Percentiles rank a stretch among this genome's conserved stretches.
Evolutionary conservation across 2,888 invertebrate genomes (phyloP).

Genomic region (Corbicula japonica): DNA sequence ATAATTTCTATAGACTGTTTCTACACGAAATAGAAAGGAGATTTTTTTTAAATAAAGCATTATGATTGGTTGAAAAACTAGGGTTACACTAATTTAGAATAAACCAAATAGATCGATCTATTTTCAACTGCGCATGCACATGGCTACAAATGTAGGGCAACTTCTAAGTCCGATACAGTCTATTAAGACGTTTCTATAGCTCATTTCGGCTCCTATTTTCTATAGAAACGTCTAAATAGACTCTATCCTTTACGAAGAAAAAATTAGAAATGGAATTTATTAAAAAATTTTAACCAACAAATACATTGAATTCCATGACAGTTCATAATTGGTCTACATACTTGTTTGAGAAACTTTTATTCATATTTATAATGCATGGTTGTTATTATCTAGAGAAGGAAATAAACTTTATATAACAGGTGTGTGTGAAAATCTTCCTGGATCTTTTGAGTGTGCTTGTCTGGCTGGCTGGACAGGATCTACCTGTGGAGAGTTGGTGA

Average conservation of each 20-base stretch:
- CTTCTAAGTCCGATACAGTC: no score
- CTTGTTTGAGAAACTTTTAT: background rate
- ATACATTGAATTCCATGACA: background rate
- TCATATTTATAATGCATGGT: no score
- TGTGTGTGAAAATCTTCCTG: constrained; percentile 71
- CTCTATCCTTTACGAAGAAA: background rate
- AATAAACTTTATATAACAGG: constrained; percentile 52
- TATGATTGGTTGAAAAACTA: no score
- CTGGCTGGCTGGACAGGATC: constrained; percentile 77
- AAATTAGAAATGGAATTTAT: background rate
- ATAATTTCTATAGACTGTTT: no score
- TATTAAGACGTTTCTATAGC: no score
- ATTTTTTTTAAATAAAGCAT: no score
- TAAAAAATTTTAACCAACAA: background rate
- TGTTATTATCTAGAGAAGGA: background rate
- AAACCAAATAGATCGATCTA: no score
- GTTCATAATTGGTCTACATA: background rate
- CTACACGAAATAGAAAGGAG: no score
- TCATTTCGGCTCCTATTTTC: no score
- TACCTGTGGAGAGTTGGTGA: constrained; percentile 75
- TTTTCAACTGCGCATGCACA: no score
- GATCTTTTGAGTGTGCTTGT: constrained; percentile 77
- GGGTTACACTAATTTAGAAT: no score
- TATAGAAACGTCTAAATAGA: background rate
- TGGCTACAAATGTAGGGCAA: no score